Evolutionary conservation across 2,797 vertebrate species (phyloP).

Genomic region (Chiroxiphia lanceolata): DNA sequence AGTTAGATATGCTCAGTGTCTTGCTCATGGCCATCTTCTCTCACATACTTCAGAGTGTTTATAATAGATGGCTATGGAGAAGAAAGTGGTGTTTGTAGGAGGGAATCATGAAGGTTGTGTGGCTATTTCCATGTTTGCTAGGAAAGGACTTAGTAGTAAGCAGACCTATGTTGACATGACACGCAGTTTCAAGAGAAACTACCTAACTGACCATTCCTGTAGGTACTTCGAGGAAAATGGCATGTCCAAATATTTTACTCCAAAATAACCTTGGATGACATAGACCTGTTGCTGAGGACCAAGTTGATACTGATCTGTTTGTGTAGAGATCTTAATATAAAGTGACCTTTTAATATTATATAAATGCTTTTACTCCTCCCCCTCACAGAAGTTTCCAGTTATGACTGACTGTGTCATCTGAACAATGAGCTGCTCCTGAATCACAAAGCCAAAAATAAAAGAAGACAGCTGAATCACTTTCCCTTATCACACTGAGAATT

Average conservation of each 20-base stretch:
- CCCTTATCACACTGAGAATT: conserved; percentile 8
- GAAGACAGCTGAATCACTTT: conserved; percentile 57
- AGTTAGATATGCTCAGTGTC: background rate
- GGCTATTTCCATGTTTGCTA: background rate
- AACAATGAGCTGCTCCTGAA: conserved; percentile 52
- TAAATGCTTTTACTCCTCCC: conserved; percentile 16
- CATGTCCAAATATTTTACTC: background rate
- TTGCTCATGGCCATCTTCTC: background rate
- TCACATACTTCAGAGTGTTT: background rate
- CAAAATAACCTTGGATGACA: background rate
- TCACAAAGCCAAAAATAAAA: conserved; percentile 59
- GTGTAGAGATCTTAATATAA: background rate
- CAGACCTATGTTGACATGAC: background rate
- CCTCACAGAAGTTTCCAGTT: background rate
- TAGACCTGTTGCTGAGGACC: background rate
- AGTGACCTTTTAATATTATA: conserved; percentile 27
- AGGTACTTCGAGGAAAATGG: background rate
- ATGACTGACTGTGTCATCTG: conserved; percentile 20
- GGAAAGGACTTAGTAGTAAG: background rate
- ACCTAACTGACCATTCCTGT: background rate
- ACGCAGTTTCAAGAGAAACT: background rate
- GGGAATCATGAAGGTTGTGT: background rate
- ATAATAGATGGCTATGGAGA: background rate
- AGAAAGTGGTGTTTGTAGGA: background rate
- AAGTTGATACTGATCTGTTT: background rate